Conservation (phyloP, 2,113 vertebrate genomes). For the Laticauda laticaudata region DNA sequence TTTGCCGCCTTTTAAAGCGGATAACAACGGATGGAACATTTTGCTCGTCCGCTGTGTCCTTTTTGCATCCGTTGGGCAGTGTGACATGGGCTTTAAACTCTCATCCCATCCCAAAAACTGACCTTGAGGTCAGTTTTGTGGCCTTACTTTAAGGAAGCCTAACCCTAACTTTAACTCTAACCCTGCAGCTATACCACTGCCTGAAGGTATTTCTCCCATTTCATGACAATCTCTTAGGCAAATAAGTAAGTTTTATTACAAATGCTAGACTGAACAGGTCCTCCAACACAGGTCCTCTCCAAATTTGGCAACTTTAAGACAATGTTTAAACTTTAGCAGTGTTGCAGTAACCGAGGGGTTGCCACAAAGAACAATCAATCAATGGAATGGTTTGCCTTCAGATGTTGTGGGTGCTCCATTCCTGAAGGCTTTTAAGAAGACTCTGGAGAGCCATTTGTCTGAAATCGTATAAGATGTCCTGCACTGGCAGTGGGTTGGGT, state of each 20-base stretch:
- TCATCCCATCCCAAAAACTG: neutral
- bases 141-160: neutral
- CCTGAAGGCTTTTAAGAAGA: neutral
- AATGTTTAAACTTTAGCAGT: neutral
- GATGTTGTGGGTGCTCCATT: too few relatives aligned
- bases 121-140: neutral
- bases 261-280: neutral
- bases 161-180: neutral
- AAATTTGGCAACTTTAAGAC: neutral
- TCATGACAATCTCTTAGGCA: neutral
- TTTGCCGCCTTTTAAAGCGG: too few relatives aligned
- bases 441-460: neutral
- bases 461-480: neutral
- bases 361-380: too few relatives aligned
- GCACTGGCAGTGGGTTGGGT: neutral
- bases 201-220: neutral
- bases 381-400: too few relatives aligned
- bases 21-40: too few relatives aligned
- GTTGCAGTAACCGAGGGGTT: too few relatives aligned
- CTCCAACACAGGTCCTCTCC: neutral
- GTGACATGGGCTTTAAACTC: too few relatives aligned
- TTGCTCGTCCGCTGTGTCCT: too few relatives aligned
- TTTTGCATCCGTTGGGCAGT: too few relatives aligned
- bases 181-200: neutral
- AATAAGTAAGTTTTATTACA: neutral